Percentiles rank a stretch among this genome's conserved stretches.
Evolutionary conservation across 2,113 vertebrate species (phyloP).

Genomic region (Eolophus roseicapilla): DNA sequence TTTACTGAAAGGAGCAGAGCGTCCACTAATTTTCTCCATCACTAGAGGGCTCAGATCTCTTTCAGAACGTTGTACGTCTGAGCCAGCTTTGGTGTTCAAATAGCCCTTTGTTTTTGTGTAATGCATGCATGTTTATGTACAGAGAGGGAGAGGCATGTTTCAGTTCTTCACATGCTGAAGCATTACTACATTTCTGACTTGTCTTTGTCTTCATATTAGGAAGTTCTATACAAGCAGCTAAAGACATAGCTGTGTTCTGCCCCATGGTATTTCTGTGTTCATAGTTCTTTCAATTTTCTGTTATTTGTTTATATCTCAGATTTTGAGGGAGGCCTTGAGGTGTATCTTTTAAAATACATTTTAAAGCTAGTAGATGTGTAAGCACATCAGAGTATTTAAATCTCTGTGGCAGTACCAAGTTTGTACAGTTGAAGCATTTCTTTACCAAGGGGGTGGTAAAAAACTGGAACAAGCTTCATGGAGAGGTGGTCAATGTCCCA

Average conservation of each 20-base stretch:
- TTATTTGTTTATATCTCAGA: background rate
- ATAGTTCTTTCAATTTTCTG: background rate
- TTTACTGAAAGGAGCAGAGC: background rate
- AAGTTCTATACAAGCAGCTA: background rate
- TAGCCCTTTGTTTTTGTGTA: background rate
- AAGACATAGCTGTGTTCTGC: background rate
- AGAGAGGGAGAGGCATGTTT: background rate
- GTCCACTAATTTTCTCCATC: conserved; percentile 33
- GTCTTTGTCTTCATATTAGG: background rate
- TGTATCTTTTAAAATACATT: background rate
- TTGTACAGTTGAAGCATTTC: background rate
- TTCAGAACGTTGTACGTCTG: conserved; percentile 1
- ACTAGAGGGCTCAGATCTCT: conserved; percentile 32
- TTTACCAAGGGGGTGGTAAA: background rate
- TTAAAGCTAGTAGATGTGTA: background rate
- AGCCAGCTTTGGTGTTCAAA: background rate
- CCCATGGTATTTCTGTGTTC: background rate
- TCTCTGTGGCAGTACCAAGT: background rate
- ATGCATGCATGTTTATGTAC: background rate
- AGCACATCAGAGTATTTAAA: background rate
- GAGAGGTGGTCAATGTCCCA: background rate
- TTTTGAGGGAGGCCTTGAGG: background rate
- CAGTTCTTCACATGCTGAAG: background rate
- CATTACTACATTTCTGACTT: rapidly evolving
- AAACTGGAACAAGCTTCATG: background rate